Evolutionary conservation across 1,140 invertebrate species (phyloP).

Genomic region (Paralvinella palmiformis): DNA sequence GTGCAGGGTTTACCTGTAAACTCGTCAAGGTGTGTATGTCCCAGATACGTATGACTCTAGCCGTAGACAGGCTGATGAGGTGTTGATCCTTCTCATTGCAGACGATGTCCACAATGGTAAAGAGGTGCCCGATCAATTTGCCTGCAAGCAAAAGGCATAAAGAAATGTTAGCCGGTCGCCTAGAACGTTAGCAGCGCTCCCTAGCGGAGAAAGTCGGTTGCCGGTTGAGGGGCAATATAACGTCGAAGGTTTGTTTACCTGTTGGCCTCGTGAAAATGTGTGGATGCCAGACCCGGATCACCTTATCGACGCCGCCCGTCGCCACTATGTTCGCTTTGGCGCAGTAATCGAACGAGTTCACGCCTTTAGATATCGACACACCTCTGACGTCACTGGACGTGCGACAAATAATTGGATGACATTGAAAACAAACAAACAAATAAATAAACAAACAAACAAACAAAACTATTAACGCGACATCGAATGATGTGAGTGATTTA

Average conservation of each 20-base stretch:
- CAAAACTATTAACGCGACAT: no score
- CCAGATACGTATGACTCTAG: slow-evolving; percentile 47
- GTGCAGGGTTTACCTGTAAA: slow-evolving; percentile 48
- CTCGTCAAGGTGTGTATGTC: slow-evolving; percentile 47
- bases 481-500: no score
- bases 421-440: no score
- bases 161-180: background rate
- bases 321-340: slow-evolving; percentile 46
- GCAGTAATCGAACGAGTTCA: slow-evolving; percentile 47
- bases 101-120: slow-evolving; percentile 46
- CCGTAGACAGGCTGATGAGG: slow-evolving; percentile 48
- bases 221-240: no score
- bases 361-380: slow-evolving; percentile 42
- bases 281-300: slow-evolving; percentile 47
- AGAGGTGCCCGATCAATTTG: slow-evolving; percentile 46
- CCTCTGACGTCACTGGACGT: slow-evolving; percentile 39
- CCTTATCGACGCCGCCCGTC: slow-evolving; percentile 47
- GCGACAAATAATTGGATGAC: background rate
- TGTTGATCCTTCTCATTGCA: slow-evolving; percentile 49
- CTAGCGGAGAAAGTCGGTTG: no score
- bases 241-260: no score
- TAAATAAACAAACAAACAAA: no score
- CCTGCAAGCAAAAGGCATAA: slow-evolving; percentile 27
- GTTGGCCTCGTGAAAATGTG: slow-evolving; percentile 45
- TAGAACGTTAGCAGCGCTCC: no score